These are phyloP conservation scores for Petromus typicus DNA, from an alignment of 2,113 vertebrate genomes.

Conservation along the genomic window DNA sequence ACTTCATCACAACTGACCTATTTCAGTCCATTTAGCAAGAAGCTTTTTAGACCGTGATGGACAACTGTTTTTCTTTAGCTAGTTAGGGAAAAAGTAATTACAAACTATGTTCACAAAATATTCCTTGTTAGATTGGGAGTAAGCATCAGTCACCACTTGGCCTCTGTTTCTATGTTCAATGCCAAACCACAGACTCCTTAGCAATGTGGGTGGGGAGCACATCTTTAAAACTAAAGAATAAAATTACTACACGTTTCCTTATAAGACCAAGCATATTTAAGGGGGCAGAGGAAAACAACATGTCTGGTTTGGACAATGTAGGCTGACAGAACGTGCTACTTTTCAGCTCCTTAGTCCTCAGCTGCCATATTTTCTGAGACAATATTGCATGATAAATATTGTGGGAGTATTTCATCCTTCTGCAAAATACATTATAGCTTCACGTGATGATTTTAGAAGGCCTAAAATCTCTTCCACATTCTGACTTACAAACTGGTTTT, in stretches of 20 bases:
- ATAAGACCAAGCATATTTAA: not conserved
- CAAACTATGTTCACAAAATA: not conserved
- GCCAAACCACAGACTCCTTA: not conserved
- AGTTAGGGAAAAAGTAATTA: not conserved
- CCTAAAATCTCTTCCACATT: not conserved
- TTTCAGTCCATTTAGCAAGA: not conserved
- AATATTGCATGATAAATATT: not conserved
- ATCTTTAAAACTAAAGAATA: not conserved
- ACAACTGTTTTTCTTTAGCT: not conserved
- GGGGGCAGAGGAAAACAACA: not conserved
- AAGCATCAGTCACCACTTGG: not conserved
- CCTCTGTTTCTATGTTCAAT: not conserved
- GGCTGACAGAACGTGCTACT: not conserved
- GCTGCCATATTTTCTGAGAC: not conserved
- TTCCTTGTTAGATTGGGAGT: not conserved
- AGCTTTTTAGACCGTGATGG: not conserved
- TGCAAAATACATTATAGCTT: not conserved
- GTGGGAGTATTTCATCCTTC: not conserved
- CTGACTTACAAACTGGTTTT: not conserved
- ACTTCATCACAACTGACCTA: not conserved
- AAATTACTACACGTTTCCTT: not conserved
- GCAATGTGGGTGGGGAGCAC: not conserved
- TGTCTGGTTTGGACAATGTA: not conserved
- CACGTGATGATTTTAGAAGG: not conserved
- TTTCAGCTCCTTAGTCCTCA: not conserved